Evolutionary conservation across 2,113 vertebrate species (phyloP), one percentile per base, ranked within the genome.

Genomic region (Puffinus mauretanicus): DNA sequence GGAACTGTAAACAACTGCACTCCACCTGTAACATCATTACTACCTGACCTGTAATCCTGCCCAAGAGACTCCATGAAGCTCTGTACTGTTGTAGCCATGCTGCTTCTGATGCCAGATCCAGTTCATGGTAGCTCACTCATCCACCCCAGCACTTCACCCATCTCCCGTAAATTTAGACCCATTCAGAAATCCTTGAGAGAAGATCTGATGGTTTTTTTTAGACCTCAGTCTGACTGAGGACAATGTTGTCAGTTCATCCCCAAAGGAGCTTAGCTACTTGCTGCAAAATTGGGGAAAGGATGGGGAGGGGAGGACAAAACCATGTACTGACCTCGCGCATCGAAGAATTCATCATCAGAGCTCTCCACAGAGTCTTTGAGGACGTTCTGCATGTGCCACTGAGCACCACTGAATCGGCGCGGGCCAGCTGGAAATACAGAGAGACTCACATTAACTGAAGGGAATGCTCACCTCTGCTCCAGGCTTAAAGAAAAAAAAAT

Each of bases 301-400:
- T 1, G 8, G 6, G 54, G 18, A 83, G 6, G 16, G 15, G 46
- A 71, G 7, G 27, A 89, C 20, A 85, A 71, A 94, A 54, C 15
- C 0, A 1, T 5, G 16, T 58, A 98, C 99, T 98, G 96, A 99
- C 99, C 99, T 99, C 99, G 98, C 2, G 99, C 99, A 92, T 99
- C 99, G 22, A 99, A 99, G 98, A 99, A 99, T 97, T 99, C 99
- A 93, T 99, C 99, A 82, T 99, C 99, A 0, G 99, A 99, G 97
- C 99, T 99, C 96, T 99, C 99, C 32, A 99, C 99, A 0, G 99
- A 99, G 94, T 99, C 99, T 14, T 98, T 98, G 38, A 99, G 98
- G 80, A 99, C 98, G n/a, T 98, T 98, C 97, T 98, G 99, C 98
- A 99, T 97, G 94, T 98, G 98, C 99, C 99, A 99, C 85, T 98